Evolutionary conservation across 2,797 vertebrate species (phyloP).

Genomic region (Sebastes itinus): DNA sequence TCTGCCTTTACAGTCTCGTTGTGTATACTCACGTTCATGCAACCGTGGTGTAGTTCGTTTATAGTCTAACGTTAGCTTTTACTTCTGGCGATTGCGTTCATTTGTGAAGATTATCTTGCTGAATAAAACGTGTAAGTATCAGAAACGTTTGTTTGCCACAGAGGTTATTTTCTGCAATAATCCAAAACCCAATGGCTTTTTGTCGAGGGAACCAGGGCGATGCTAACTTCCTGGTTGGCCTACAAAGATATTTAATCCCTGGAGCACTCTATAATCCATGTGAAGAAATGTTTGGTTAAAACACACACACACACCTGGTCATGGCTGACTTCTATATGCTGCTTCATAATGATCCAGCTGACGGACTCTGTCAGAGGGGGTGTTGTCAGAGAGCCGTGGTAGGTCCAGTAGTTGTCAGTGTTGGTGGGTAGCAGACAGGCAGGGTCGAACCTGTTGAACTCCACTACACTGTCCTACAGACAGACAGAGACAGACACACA

Average conservation of each 20-base stretch:
- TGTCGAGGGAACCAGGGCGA: no score
- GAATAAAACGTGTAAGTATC: rapidly evolving
- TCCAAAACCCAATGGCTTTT: no score
- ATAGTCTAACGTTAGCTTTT: no score
- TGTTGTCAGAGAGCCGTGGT: constrained; percentile 92
- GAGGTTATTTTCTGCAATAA: no score
- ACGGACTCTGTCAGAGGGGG: constrained; percentile 93
- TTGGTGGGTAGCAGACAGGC: constrained; percentile 86
- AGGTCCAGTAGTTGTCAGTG: constrained; percentile 93
- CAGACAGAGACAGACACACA: neutral
- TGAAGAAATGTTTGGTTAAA: neutral
- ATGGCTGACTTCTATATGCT: constrained; percentile 91
- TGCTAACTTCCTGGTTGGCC: no score
- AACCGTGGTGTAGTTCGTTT: no score
- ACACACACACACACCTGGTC: constrained; percentile 82
- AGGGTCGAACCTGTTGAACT: constrained; percentile 89
- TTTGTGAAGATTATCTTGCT: no score
- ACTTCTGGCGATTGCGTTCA: no score
- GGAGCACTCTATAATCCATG: neutral
- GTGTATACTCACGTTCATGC: no score
- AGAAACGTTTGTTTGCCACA: no score
- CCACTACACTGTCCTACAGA: constrained; percentile 82
- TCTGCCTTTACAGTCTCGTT: no score
- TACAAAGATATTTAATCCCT: no score
- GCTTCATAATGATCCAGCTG: constrained; percentile 94